A percentile compares a stretch with the other conserved stretches of the same genome.
These are phyloP conservation scores for Decapterus maruadsi DNA, from an alignment of 2,797 vertebrate genomes.

Conservation along the genomic window DNA sequence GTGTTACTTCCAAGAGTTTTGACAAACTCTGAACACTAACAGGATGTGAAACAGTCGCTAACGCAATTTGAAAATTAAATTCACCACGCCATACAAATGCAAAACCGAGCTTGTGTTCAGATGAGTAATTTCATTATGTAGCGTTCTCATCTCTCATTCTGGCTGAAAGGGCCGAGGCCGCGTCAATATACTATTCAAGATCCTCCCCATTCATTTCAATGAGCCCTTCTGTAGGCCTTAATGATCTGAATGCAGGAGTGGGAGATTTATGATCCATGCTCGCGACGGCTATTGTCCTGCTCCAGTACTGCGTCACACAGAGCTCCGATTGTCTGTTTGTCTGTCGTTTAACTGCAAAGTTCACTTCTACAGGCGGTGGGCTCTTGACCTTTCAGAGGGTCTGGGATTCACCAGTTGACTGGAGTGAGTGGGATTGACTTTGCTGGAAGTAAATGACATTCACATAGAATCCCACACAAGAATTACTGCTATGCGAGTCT, in stretches of 20 bases:
- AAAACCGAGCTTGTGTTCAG: slow-evolving; percentile 17
- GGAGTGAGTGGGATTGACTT: slow-evolving; percentile 46
- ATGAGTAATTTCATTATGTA: slow-evolving; percentile 51
- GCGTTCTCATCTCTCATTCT: slow-evolving; percentile 48
- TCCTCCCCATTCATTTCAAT: slow-evolving; percentile 49
- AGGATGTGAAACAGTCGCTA: slow-evolving; percentile 4
- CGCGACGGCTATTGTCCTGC: slow-evolving; percentile 65
- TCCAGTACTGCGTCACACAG: slow-evolving; percentile 60
- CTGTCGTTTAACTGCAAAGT: slow-evolving; percentile 46
- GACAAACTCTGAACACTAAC: slow-evolving; percentile 6
- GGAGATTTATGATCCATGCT: slow-evolving; percentile 74
- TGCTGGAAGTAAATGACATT: slow-evolving; percentile 3
- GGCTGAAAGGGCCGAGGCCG: slow-evolving; percentile 45
- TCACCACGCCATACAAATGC: slow-evolving; percentile 16
- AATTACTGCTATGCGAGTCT: slow-evolving; percentile 31
- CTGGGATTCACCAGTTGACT: slow-evolving; percentile 8
- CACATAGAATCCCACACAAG: slow-evolving; percentile 31
- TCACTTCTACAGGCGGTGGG: slow-evolving; percentile 40
- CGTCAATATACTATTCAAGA: slow-evolving; percentile 59
- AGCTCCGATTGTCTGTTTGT: slow-evolving; percentile 61
- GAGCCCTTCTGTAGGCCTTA: slow-evolving; percentile 53
- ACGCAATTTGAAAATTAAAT: slow-evolving; percentile 13
- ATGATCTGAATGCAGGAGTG: slow-evolving; percentile 63
- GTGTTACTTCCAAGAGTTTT: not conserved
- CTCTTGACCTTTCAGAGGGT: slow-evolving; percentile 54